Base-by-base conservation (phyloP, 2,888 invertebrate species). In the Philopedon plagiatum region DNA sequence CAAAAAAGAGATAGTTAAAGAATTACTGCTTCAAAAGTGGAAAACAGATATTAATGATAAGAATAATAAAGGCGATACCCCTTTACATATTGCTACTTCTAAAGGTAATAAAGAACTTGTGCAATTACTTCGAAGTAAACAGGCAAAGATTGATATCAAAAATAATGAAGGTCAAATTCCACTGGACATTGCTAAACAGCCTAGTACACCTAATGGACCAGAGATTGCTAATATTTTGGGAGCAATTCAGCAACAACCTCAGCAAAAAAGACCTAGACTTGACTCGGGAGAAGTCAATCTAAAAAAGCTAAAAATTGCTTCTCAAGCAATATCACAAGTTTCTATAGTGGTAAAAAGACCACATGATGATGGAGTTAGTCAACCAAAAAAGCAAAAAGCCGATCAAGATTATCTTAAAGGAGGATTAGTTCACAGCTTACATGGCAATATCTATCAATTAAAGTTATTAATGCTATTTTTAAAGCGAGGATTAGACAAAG, bases 401-500 rank as follows among this genome's bases (percentile, higher is more conserved):
- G n/a, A n/a, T n/a, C n/a, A n/a, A n/a, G n/a, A n/a, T n/a, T n/a
- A n/a, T n/a, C n/a, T n/a, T n/a, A n/a, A n/a, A n/a, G n/a, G n/a
- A n/a, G n/a, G n/a, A n/a, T n/a, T n/a, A n/a, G n/a, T n/a, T n/a
- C n/a, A n/a, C n/a, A n/a, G n/a, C 11, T 7, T 32, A 1, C 32
- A 32, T 32, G 32, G 32, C 11, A 5, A 2, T 32, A 5, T 49
- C 54, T 32, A 63, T 19, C 19, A 66, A 60, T 51, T 46, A 57
- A 34, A n/a, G 5, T 9, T 46, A 54, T 19, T 71, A 15, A 62
- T 71, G 66, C 19, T 66, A 15, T 56, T 66, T 23, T 23, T 21
- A n/a, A 15, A 57, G 2, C 37, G 46, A 23, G 71, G 66, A 8
- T 0, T 41, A n/a, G 58, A 57, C 2, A 2, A 32, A 2, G 23